A percentile compares a stretch with the other conserved stretches of the same genome.
Conservation (phyloP, 2,888 invertebrate species). For the Junonia oenone region DNA sequence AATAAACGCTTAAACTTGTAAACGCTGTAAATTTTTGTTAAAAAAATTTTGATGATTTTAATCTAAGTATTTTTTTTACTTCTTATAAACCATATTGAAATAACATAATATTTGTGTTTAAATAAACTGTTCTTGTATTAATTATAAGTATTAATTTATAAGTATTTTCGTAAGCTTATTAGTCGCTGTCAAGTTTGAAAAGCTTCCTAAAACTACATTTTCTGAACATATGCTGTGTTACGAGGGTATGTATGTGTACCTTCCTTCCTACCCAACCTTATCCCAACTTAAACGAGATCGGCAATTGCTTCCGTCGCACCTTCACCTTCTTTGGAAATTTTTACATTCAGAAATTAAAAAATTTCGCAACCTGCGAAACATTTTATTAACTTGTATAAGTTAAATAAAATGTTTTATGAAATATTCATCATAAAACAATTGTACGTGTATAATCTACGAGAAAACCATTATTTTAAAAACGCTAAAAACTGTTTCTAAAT, state of each 20-base stretch:
- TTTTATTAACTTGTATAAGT: no score
- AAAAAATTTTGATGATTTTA: no score
- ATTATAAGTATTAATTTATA: neutral
- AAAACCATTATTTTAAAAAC: no score
- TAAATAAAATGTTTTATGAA: no score
- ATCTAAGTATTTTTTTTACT: no score
- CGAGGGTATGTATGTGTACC: neutral
- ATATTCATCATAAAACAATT: no score
- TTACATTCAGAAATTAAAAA: neutral
- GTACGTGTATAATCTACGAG: no score
- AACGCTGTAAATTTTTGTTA: neutral
- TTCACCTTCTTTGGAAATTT: neutral
- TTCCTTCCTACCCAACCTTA: neutral
- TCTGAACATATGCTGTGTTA: neutral
- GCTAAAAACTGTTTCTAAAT: no score
- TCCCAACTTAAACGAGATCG: neutral
- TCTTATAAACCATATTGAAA: no score
- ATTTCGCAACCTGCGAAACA: no score
- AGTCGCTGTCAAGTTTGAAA: neutral
- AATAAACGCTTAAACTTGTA: neutral
- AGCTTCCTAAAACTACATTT: neutral
- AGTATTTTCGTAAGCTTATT: neutral
- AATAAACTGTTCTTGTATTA: neutral
- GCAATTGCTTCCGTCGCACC: conserved; percentile 1
- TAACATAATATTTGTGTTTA: no score